Evolutionary conservation across 2,113 vertebrate genomes (phyloP), one percentile per base, ranked within the genome.

Genomic region (Mionectes macconnelli): DNA sequence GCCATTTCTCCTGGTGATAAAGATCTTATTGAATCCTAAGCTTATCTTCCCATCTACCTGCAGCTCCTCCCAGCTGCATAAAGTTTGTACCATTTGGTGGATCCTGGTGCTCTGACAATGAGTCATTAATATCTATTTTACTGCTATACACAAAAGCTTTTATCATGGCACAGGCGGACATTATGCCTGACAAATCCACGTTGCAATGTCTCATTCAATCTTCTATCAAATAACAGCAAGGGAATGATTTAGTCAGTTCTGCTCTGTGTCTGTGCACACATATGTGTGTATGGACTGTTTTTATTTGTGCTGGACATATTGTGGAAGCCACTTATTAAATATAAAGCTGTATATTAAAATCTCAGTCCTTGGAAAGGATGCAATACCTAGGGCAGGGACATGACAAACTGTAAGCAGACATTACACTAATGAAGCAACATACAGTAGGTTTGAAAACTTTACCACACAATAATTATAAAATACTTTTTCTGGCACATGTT

Each of bases 121-220:
- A 89, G 42, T 91, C 66, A 57, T 89, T 93, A 95, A 85, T 82
- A 93, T 85, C 66, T 87, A 87, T 87, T 92, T 87, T 60, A 93
- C 76, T 74, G 63, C 42, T 74, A 53, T 42, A 55, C 45, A 83
- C 28, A 85, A 76, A 92, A 77, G 53, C 45, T 84, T 86, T 78
- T 92, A 19, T 88, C 39, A 14, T 20, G 35, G 6, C 35, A 63
- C 9, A 84, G 47, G 64, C 60, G 86, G 55, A 92, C 88, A 93
- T 93, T 62, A 86, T 55, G 56, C 60, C 62, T 94, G 69, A 89
- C 66, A 95, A 87, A 84, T 66, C 66, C 20, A 10, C 66, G 62
- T 63, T 83, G 86, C 42, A 92, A 94, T 74, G 45, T 59, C 59
- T 90, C 47, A 8, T 70, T 70, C 25, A 49, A 18, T 28, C 35